Conservation (phyloP, 2,888 invertebrate genomes). For the Drosophila buzzatii region DNA sequence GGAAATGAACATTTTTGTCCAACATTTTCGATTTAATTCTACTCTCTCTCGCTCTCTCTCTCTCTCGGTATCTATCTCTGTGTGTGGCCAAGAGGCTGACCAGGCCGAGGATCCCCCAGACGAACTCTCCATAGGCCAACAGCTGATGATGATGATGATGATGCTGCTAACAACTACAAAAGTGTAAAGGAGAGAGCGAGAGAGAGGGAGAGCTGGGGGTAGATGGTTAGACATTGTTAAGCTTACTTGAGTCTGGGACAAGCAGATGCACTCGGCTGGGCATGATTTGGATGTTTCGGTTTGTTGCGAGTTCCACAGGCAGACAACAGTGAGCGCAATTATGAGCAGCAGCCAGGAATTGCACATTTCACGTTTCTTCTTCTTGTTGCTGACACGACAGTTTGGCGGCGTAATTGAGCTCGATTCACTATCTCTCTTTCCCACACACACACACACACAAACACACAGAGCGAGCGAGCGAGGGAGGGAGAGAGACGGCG, state of each 20-base stretch:
- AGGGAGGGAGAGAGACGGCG: background rate
- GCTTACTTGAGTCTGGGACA: constrained; percentile 93
- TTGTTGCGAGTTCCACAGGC: constrained; percentile 85
- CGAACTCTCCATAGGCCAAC: constrained; percentile 33
- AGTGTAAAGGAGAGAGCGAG: constrained; percentile 5
- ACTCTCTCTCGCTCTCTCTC: background rate
- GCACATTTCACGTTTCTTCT: constrained; percentile 84
- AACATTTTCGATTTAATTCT: constrained; percentile 76
- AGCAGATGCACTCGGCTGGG: constrained; percentile 93
- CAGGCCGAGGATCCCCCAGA: constrained; percentile 52
- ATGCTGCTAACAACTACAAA: constrained; percentile 36
- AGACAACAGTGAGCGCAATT: constrained; percentile 85
- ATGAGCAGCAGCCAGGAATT: constrained; percentile 85
- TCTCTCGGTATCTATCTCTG: background rate
- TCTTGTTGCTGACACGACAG: constrained; percentile 77
- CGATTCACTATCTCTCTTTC: constrained; percentile 58
- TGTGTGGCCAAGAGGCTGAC: constrained; percentile 30
- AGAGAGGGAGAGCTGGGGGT: background rate
- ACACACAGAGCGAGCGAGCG: background rate
- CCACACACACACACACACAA: background rate
- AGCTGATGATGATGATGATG: constrained; percentile 16
- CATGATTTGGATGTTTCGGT: constrained; percentile 88
- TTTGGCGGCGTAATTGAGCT: constrained; percentile 79
- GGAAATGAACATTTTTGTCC: constrained; percentile 69
- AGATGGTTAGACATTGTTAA: constrained; percentile 61